Base-by-base conservation (phyloP, 1,140 invertebrate genomes). In the Dermatophagoides farinae region DNA sequence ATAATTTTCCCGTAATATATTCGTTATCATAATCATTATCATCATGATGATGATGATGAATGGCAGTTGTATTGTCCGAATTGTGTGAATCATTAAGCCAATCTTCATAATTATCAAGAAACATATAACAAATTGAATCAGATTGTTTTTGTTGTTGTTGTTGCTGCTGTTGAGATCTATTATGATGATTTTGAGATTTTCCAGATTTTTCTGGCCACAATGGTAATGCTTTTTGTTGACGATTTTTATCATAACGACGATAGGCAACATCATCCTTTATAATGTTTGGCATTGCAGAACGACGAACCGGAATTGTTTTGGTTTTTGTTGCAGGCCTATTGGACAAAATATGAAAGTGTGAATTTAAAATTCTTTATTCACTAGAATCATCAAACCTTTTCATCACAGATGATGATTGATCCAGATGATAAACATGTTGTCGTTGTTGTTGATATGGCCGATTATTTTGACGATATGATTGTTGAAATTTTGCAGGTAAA, bases 201-300 rank as follows among this genome's bases (percentile, higher is more conserved):
- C 12, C n/a, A 44, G 43, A n/a, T 44, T n/a, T 47, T 23, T 23
- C 18, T 53, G 14, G 38, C 38, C 12, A 20, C 53, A 55, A 5
- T 23, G 22, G 14, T 23, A 55, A 11, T 38, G 53, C 53, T 23
- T 39, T 47, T 47, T 23, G 46, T 47, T 47, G 18, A 47, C 46
- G n/a, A 65, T 63, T 68, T 67, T 57, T 77, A 67, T 81, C 77
- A 71, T 83, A 74, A 65, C 82, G 77, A 64, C 85, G 74, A 65
- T 80, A 81, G 23, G 84, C 84, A 82, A 86, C 85, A 68, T 88
- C 85, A 69, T 88, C 84, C 62, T 76, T 77, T 51, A 80, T 72
- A 67, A 77, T 76, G 68, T 85, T 81, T 12, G 80, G 76, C 62
- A 78, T 70, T 9, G 70, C 71, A 6, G 72, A 73, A 61, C 74